Conservation (phyloP, 2,888 invertebrate species). For the Aphidius colemani region DNA sequence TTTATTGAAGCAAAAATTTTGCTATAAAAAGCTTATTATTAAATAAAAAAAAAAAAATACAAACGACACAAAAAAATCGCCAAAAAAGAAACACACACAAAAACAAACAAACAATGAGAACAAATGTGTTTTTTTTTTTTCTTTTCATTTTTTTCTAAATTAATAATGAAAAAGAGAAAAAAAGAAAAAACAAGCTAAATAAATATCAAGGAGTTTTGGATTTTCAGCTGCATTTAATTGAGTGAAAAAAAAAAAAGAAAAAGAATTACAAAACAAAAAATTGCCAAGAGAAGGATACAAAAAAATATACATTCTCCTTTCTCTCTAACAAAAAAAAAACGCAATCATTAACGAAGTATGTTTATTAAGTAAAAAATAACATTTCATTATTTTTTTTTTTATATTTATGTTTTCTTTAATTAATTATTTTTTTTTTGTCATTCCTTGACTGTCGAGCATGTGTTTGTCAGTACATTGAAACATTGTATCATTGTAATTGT, state of each 20-base stretch:
- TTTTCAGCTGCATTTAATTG: conserved; percentile 60
- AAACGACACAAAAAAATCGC: conserved; percentile 1
- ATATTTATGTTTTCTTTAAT: conserved; percentile 44
- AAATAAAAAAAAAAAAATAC: conserved; percentile 4
- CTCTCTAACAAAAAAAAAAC: conserved; percentile 3
- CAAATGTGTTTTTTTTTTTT: conserved; percentile 7
- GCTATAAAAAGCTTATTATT: conserved; percentile 4
- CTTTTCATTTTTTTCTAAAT: background rate
- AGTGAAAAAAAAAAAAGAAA: conserved; percentile 35
- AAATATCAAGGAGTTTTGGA: conserved; percentile 48
- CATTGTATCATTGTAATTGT: conserved; percentile 1
- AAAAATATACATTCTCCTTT: conserved; percentile 12
- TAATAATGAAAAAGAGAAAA: background rate
- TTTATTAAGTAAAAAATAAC: conserved; percentile 48
- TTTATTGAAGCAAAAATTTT: conserved; percentile 13
- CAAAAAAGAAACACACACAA: background rate
- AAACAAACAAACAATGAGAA: background rate
- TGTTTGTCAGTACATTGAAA: conserved; percentile 5
- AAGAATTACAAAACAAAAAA: conserved; percentile 35
- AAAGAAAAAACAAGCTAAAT: conserved; percentile 17
- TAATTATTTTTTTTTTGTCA: too few relatives aligned
- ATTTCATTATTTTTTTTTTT: conserved; percentile 42
- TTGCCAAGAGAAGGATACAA: conserved; percentile 15
- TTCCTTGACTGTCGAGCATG: conserved; percentile 45
- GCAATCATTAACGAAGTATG: conserved; percentile 55